phyloP scores from a whole-genome alignment of 2,113 vertebrate genomes.

The Platysternon megacephalum region DNA sequence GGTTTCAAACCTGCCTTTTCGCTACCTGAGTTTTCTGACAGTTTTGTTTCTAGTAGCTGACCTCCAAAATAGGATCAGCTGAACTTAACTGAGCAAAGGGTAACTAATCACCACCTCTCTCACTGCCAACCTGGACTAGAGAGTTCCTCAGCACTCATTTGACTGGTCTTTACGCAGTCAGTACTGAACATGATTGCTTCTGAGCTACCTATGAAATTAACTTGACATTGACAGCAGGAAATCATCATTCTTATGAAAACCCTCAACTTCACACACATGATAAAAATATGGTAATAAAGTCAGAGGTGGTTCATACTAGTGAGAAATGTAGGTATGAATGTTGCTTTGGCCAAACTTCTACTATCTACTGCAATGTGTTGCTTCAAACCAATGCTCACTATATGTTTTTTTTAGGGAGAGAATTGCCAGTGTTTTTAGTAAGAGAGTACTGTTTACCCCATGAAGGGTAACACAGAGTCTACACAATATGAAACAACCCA shows the following conservation, averaged over 20 bases:
- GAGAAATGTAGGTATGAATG: not conserved
- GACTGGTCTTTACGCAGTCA: not conserved
- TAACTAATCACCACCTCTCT: not conserved
- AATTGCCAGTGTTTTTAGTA: not conserved
- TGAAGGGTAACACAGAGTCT: not conserved
- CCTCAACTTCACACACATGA: not conserved
- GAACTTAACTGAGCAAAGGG: not conserved
- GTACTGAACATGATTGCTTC: not conserved
- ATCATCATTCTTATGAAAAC: not conserved
- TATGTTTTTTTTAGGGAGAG: not conserved
- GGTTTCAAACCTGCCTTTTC: not conserved
- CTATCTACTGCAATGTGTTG: not conserved
- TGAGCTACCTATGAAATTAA: not conserved
- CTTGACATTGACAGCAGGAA: not conserved
- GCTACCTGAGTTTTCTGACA: not conserved
- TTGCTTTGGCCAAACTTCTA: fast-evolving
- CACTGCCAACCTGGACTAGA: not conserved
- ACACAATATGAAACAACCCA: not conserved
- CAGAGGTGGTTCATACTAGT: not conserved
- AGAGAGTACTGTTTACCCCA: not conserved
- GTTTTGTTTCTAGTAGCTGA: not conserved
- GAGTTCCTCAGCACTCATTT: not conserved
- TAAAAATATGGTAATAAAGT: not conserved
- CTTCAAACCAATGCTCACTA: not conserved
- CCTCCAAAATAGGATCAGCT: not conserved